Percentiles rank a stretch among this genome's conserved stretches.
These are phyloP conservation scores for Apogon talboti DNA, from an alignment of 2,797 vertebrate genomes.

Conservation along the genomic window DNA sequence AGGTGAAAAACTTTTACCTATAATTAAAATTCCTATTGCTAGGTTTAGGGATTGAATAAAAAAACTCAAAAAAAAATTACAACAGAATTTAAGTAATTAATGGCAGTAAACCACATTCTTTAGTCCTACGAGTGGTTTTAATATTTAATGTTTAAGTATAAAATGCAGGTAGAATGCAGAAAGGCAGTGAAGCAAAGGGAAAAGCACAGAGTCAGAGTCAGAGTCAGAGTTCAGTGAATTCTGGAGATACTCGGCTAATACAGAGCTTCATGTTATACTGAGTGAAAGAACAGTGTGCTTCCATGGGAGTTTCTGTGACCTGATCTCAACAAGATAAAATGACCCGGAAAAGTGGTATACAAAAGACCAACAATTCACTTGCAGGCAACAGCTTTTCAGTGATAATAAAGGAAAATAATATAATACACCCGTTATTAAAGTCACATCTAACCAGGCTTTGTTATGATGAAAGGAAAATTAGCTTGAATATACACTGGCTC, in stretches of 20 bases:
- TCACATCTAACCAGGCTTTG: too few species aligned
- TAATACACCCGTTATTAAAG: too few species aligned
- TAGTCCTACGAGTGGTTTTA: too few species aligned
- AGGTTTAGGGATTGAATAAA: too few species aligned
- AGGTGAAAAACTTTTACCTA: too few species aligned
- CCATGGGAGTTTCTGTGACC: background rate
- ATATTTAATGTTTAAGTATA: too few species aligned
- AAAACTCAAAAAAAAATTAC: too few species aligned
- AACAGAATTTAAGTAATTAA: too few species aligned
- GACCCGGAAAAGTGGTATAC: background rate
- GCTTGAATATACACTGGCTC: background rate
- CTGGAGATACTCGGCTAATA: background rate
- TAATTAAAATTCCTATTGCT: too few species aligned
- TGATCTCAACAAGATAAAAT: background rate
- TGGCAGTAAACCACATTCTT: too few species aligned
- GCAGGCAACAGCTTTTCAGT: conserved; percentile 10
- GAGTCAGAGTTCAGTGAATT: background rate
- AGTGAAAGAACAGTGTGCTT: background rate
- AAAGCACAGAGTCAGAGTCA: background rate
- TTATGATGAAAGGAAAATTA: too few species aligned
- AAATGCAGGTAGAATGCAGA: too few species aligned
- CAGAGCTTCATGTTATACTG: conserved; percentile 1
- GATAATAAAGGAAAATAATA: background rate
- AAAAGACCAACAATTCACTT: conserved; percentile 1
- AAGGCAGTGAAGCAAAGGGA: background rate